phyloP scores from a whole-genome alignment of 2,888 invertebrate species.

The Caradrina clavipalpis region DNA sequence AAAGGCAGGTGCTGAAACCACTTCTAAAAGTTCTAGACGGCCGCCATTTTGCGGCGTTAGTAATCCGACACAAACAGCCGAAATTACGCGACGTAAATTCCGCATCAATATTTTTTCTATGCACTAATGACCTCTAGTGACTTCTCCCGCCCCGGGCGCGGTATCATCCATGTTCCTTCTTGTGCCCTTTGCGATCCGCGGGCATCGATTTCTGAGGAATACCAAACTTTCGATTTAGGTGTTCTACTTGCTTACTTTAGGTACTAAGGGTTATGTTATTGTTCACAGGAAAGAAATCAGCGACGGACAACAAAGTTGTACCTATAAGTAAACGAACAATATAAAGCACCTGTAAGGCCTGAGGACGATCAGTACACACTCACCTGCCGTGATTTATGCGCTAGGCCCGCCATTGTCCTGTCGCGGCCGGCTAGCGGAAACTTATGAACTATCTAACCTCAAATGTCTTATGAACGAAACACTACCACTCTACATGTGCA shows the following conservation, averaged over 20 bases:
- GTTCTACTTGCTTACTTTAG: no score
- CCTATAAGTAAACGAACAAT: slow-evolving; percentile 66
- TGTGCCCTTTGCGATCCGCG: no score
- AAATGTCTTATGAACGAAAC: slow-evolving; percentile 73
- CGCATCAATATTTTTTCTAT: no score
- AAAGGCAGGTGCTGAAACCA: slow-evolving; percentile 16
- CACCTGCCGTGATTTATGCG: slow-evolving; percentile 87
- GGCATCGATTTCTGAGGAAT: no score
- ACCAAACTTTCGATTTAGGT: no score
- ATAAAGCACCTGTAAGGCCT: slow-evolving; percentile 75
- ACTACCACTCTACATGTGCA: slow-evolving; percentile 47
- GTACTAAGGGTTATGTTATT: no score
- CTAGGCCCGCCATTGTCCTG: slow-evolving; percentile 84
- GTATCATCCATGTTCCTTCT: no score
- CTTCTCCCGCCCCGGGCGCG: no score
- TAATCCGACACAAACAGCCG: no score
- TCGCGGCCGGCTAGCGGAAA: slow-evolving; percentile 77
- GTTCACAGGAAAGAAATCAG: slow-evolving; percentile 24
- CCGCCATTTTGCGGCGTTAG: no score
- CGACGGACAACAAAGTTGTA: slow-evolving; percentile 35
- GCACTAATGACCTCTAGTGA: no score
- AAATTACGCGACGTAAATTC: no score
- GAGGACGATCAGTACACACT: slow-evolving; percentile 76
- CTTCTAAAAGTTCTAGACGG: neutral
- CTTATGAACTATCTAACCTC: slow-evolving; percentile 82